Evolutionary conservation across 2,888 invertebrate species (phyloP), one percentile per base, ranked within the genome.

Genomic region (Athrips mouffetella): DNA sequence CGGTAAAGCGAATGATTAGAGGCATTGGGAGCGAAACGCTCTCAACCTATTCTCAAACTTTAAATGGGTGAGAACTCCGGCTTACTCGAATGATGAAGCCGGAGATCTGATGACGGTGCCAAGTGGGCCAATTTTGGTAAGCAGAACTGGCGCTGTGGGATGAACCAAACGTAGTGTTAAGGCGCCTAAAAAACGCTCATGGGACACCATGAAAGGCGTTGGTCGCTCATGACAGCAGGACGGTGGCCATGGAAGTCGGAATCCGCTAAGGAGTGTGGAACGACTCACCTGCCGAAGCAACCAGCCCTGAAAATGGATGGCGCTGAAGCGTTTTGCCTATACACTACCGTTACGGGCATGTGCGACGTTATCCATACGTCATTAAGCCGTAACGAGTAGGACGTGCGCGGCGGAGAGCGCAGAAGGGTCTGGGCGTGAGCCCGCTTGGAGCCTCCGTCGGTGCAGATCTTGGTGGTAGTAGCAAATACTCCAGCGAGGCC

Each of bases 141-240:
- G 92, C 92, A 93, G 92, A 92, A 93, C 92, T 92, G 92, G 92
- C 91, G 92, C 90, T 93, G 92, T 90, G 91, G 92, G 91, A 92
- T 93, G 92, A 92, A 92, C 30, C 30, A 30, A 30, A 30, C 91
- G 91, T 82, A 78, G 89, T 89, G 91, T 90, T 92, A 91, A 91
- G 90, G 91, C 88, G 91, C 91, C 90, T 71, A 83, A 91, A 80
- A 81, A 85, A 90, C 89, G 90, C 90, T 72, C 64, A 73, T 62
- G 58, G 70, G 30, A 30, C 30, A 30, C 30, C 30, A 30, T 57
- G 57, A 67, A 70, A 70, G 90, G 90, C 83, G 90, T 91, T 90
- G 89, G 89, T 90, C 83, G 92, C 30, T 30, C 30, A 30, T 30
- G 30, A 30, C 30, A 30, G 30, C 30, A 30, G 30, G 30, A 30